Base-by-base conservation (phyloP, 2,113 vertebrate species). In the Brachyhypopomus gauderio region DNA sequence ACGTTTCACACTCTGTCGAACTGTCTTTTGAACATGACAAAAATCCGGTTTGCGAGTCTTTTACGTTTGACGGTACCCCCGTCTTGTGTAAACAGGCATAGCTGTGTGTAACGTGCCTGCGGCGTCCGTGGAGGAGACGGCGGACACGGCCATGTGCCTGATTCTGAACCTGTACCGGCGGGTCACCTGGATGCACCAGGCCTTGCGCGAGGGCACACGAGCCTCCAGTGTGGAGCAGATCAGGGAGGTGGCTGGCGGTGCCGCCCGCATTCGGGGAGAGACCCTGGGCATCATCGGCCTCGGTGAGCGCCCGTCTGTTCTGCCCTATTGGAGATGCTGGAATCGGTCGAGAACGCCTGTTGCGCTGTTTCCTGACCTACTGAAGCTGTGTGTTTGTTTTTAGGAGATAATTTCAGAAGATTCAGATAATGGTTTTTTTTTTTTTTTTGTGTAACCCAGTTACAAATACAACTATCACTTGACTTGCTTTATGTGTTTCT, bases 231-330 rank as follows among this genome's bases (percentile, higher is more conserved):
- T 95, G 23, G 94, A 95, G 80, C 94, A 95, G 79, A 95, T 95
- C 83, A 89, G 94, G 86, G 94, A 95, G 80, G 93, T 95, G 78
- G 94, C 94, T n/a, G 92, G 94, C 64, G 94, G 94, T 2, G 94
- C 94, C 34, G 94, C 94, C 72, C 94, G 94, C 85, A 94, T 95
- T 88, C 91, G 94, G 85, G 94, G 94, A 82, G 94, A 95, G 86
- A 95, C 93, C n/a, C 87, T 95, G 85, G 94, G 94, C 88, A 94
- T 95, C 87, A 95, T 95, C 87, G 94, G 94, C 74, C 91, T 95
- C 30, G 94, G 94, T 95, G 89, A 93, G 79, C 19, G 48, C 86
- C 70, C 38, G 59, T 14, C 34, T 38, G 0, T 12, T 64, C 16
- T 4, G 0, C 9, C 6, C 41, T 6, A 5, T 4, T 11, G 9